phyloP scores from a whole-genome alignment of 2,888 invertebrate genomes.

The Pyrrhosoma nymphula region DNA sequence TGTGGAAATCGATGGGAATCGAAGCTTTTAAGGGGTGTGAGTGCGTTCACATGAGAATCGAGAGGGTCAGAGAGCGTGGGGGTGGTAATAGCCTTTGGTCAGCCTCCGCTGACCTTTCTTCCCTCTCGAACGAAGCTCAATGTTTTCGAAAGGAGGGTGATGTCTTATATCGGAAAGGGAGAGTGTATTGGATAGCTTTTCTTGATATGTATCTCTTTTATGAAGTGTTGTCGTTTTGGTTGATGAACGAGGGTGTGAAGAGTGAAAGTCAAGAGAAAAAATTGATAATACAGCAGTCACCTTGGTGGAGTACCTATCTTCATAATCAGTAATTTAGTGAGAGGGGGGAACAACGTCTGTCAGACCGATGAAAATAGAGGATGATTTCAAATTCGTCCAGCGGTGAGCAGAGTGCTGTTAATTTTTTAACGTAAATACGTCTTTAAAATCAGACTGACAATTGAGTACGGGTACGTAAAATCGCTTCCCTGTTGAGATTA shows the following conservation, averaged over 20 bases:
- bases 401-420: no score
- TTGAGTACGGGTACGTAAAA: no score
- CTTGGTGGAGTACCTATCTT: no score
- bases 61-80: not conserved
- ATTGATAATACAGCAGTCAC: not conserved
- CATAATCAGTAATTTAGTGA: no score
- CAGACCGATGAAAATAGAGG: no score
- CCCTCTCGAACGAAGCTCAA: not conserved
- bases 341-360: no score
- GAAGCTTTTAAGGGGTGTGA: conserved; percentile 52
- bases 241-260: not conserved
- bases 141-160: not conserved
- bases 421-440: no score
- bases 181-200: not conserved
- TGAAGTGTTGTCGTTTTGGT: not conserved
- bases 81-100: conserved; percentile 48
- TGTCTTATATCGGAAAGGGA: not conserved
- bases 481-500: no score
- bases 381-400: no score
- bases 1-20: conserved; percentile 51
- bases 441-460: no score
- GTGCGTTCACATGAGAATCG: not conserved
- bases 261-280: not conserved
- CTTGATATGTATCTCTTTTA: not conserved
- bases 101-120: conserved; percentile 26